A percentile compares a stretch with the other conserved stretches of the same genome.
These are phyloP conservation scores for Tribolium castaneum DNA, from an alignment of 1,140 invertebrate genomes.

Conservation along the genomic window DNA sequence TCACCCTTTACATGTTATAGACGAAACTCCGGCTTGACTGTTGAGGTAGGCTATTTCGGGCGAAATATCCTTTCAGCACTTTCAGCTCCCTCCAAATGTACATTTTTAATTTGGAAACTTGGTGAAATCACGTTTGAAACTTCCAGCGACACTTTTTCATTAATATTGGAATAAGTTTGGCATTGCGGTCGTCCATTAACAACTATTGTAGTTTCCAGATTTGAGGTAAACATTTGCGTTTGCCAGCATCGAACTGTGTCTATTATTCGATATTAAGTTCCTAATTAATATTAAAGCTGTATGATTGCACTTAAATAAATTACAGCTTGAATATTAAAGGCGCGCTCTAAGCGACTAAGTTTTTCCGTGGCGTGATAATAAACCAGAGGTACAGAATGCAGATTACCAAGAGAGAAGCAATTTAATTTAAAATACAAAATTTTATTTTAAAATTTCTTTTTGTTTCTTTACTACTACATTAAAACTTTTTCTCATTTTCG, in stretches of 20 bases:
- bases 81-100: not conserved
- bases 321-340: not conserved
- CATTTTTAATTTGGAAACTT: not conserved
- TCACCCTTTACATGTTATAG: conserved; percentile 32
- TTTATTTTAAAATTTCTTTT: not conserved
- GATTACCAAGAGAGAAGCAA: not conserved
- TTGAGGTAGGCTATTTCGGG: not conserved
- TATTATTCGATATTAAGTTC: not conserved
- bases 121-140: not conserved
- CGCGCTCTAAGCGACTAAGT: not conserved
- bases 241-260: not conserved
- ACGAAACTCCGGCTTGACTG: not conserved
- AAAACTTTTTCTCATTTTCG: not conserved
- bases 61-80: not conserved
- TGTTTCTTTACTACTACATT: not conserved
- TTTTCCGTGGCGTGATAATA: not conserved
- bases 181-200: not conserved
- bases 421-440: not conserved
- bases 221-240: not conserved
- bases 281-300: not conserved
- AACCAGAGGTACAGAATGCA: not conserved
- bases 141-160: not conserved
- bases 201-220: not conserved
- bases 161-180: not conserved
- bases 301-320: not conserved